Base-by-base conservation (phyloP, 2,888 invertebrate genomes). In the Formica aserva region DNA sequence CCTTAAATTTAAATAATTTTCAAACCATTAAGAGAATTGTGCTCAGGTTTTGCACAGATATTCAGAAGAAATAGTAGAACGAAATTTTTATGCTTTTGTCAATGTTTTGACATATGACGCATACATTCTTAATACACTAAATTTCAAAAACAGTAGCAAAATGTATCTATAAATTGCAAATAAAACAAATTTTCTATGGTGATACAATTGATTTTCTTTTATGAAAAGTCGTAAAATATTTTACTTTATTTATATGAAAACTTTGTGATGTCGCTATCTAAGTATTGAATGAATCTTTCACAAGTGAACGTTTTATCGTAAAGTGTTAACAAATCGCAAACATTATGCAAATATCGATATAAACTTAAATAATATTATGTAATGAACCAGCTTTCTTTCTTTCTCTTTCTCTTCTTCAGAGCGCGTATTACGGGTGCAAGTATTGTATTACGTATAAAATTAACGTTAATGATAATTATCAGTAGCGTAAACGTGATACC, bases 391-490 rank as follows among this genome's bases (percentile, higher is more conserved):
- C 41, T 52, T 11, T 18, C 26, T 45, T 22, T 32, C 71, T 72
- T 15, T 41, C 15, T 9, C 26, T 74, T 9, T 63, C 52, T 72
- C 45, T 63, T 32, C 48, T 29, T 57, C 41, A 29, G 32, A 78
- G 48, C 3, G 81, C 63, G 22, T 55, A 38, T 45, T 22, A n/a
- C 67, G n/a, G 22, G 13, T 38, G 45, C 71, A 15, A 67, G 41
- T 38, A 60, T 78, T 78, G 32, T 38, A 60, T 78, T 78, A 69
- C 41, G 22, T 71, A 48, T n/a, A 78, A 78, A 78, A 77, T 77
- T 77, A 77, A 78, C 57, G 71, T 78, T 69, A 66, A 77, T 41
- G 67, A 78, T 77, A 69, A 83, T 83, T 83, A 80, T 82, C 71
- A 66, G 83, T 65, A 62, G 72, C 57, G 69, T 72, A 57, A 84